Evolutionary conservation across 53 echinoderm and acorn worm species (phyloP).

Genomic region (Echinarachnius parma): DNA sequence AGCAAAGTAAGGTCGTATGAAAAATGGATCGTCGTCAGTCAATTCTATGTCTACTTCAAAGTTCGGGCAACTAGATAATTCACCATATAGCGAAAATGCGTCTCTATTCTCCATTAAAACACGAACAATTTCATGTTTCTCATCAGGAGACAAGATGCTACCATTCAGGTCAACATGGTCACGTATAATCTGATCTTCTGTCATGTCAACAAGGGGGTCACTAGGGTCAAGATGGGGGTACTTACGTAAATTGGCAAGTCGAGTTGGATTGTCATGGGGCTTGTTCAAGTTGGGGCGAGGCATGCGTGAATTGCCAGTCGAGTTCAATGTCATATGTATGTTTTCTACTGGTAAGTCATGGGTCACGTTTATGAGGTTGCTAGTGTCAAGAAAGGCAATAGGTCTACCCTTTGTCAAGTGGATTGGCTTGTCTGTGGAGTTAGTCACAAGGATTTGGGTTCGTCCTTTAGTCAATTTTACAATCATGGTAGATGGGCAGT

Average conservation of each 20-base stretch:
- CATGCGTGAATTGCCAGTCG: no score
- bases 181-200: conserved; percentile 23
- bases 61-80: conserved; percentile 44
- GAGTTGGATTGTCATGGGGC: background rate
- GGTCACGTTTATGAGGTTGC: background rate
- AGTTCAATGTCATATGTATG: background rate
- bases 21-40: conserved; percentile 44
- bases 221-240: conserved; percentile 30
- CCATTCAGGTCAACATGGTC: conserved; percentile 25
- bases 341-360: background rate
- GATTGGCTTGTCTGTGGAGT: conserved; percentile 6
- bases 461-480: conserved; percentile 6
- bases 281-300: background rate
- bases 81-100: conserved; percentile 48
- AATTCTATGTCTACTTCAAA: conserved; percentile 51
- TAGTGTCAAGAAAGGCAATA: conserved; percentile 18
- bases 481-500: conserved; percentile 19
- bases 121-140: conserved; percentile 5
- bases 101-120: conserved; percentile 38
- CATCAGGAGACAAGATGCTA: conserved; percentile 8
- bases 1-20: conserved; percentile 46
- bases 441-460: background rate
- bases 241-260: background rate
- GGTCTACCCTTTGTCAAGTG: conserved; percentile 14
- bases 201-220: conserved; percentile 38